phyloP scores from a whole-genome alignment of 2,888 invertebrate genomes.

The Noctua pronuba region DNA sequence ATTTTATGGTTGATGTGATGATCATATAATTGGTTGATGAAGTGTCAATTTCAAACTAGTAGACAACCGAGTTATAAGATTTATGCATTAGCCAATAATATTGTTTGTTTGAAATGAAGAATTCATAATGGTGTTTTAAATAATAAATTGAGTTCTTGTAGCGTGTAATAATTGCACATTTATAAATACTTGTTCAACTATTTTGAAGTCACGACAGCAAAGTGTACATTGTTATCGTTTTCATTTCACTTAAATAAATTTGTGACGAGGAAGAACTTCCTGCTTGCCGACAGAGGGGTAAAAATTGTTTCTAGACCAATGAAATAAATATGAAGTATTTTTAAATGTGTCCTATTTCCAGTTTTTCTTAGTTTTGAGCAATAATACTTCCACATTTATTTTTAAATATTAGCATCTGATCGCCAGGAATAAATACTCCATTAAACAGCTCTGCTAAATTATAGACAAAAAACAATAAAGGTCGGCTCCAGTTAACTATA shows the following conservation, averaged over 20 bases:
- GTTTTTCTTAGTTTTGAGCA: background rate
- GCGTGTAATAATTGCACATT: background rate
- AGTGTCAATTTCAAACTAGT: conserved; percentile 49
- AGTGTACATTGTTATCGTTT: background rate
- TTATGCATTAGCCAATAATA: background rate
- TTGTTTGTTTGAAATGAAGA: background rate
- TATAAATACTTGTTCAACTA: background rate
- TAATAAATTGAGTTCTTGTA: background rate
- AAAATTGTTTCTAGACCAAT: background rate
- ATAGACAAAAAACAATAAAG: conserved; percentile 5
- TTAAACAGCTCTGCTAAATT: conserved; percentile 9
- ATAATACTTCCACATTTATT: background rate
- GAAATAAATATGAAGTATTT: background rate
- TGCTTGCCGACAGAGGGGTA: conserved; percentile 2
- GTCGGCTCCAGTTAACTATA: conserved; percentile 27
- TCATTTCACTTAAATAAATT: background rate
- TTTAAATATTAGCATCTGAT: background rate
- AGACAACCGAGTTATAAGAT: conserved; percentile 28
- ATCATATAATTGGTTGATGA: conserved; percentile 60
- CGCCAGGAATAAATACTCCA: background rate
- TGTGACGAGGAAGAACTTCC: background rate
- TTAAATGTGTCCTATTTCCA: background rate
- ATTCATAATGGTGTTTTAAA: background rate
- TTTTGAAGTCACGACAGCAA: background rate
- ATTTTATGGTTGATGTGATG: conserved; percentile 56